Percentiles rank a stretch among this genome's conserved stretches.
Conservation (phyloP, 2,113 vertebrate species). For the Bubo blakistoni region DNA sequence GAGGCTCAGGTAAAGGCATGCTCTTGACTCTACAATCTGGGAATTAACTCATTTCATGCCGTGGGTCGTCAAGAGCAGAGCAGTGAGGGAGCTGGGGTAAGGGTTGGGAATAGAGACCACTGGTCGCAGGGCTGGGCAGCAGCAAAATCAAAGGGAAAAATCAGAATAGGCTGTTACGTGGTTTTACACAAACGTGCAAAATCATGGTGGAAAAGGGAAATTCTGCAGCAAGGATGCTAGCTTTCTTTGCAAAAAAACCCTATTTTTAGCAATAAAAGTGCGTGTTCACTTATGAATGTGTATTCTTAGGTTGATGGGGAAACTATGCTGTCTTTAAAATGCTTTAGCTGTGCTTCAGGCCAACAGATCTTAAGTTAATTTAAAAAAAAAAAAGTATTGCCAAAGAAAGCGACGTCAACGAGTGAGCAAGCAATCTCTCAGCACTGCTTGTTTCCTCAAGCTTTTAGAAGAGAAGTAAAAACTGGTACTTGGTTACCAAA, state of each 20-base stretch:
- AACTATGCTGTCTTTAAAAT: neutral
- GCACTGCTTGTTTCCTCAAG: neutral
- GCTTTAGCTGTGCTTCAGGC: too few species aligned
- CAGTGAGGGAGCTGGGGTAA: neutral
- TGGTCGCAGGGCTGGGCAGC: neutral
- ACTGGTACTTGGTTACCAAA: neutral
- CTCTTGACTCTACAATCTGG: neutral
- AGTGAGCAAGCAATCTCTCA: neutral
- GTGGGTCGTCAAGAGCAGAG: neutral
- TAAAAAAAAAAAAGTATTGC: too few species aligned
- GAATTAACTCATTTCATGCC: neutral
- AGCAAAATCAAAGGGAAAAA: neutral
- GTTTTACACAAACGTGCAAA: neutral
- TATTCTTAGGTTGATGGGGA: neutral
- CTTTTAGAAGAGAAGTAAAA: neutral
- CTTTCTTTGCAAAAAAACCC: neutral
- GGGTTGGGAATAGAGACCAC: neutral
- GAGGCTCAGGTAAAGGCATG: neutral
- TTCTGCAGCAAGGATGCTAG: neutral
- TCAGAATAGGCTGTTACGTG: neutral
- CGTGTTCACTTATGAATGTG: fast-evolving
- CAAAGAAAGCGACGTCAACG: neutral
- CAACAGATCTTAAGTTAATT: neutral
- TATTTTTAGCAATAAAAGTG: neutral
- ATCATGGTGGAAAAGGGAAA: neutral